Evolutionary conservation across 1,140 invertebrate genomes (phyloP).

Genomic region (Berghia stephanieae): DNA sequence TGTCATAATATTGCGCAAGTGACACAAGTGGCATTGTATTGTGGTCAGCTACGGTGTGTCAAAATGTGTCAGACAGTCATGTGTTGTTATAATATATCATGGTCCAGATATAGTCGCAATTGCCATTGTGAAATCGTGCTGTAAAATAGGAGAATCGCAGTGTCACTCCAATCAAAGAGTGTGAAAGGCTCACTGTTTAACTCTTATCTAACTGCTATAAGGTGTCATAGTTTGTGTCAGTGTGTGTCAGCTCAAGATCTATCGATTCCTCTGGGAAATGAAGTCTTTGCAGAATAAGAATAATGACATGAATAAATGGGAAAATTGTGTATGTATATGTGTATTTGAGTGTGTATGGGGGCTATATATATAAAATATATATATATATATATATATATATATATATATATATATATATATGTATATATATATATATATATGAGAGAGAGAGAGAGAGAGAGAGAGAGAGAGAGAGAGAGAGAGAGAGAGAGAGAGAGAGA

Average conservation of each 20-base stretch:
- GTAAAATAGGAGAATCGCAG: background rate
- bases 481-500: slow-evolving; percentile 14
- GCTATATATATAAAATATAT: too few species aligned
- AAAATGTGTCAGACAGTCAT: too few species aligned
- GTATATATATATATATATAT: background rate
- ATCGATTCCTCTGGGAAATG: background rate
- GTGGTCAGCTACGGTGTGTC: too few species aligned
- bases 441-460: slow-evolving; percentile 19
- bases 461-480: slow-evolving; percentile 19
- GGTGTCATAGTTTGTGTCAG: background rate
- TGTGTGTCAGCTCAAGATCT: background rate
- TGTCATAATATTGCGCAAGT: too few species aligned
- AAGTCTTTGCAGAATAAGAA: background rate
- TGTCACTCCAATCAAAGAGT: background rate
- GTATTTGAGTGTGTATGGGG: slow-evolving; percentile 13
- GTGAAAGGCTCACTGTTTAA: background rate
- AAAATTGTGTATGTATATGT: background rate
- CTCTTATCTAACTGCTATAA: background rate
- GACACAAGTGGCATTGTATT: too few species aligned
- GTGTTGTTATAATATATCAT: too few species aligned
- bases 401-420: background rate
- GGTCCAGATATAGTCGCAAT: too few species aligned
- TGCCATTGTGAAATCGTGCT: too few species aligned
- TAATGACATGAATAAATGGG: background rate
- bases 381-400: background rate